These are phyloP conservation scores for Aleiodes sp. DNA, from an alignment of 1,140 invertebrate genomes.

Conservation along the genomic window DNA sequence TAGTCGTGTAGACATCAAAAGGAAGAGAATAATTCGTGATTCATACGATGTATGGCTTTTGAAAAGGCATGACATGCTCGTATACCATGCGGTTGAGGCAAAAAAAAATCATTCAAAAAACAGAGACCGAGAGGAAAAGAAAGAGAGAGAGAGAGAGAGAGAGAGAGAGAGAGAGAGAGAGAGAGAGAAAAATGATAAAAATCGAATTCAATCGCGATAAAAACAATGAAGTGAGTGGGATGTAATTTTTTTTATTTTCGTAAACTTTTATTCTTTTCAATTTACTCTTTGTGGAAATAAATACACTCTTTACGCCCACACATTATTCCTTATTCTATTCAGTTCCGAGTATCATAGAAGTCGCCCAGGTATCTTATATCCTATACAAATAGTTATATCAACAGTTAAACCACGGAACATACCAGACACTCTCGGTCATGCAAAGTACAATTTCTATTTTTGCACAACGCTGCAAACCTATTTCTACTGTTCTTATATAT, in stretches of 20 bases:
- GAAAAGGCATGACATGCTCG: neutral
- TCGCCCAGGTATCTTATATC: constrained; percentile 1
- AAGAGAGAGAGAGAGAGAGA: too few relatives aligned
- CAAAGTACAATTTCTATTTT: constrained; percentile 14
- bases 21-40: constrained; percentile 2
- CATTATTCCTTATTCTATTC: too few relatives aligned
- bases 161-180: too few relatives aligned
- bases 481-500: neutral
- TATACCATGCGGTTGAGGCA: too few relatives aligned
- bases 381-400: constrained; percentile 13
- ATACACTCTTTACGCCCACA: neutral
- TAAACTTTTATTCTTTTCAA: too few relatives aligned
- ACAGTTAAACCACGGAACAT: constrained; percentile 12
- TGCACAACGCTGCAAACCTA: neutral
- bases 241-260: too few relatives aligned
- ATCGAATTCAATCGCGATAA: too few relatives aligned
- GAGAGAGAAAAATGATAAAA: too few relatives aligned
- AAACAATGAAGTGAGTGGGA: too few relatives aligned
- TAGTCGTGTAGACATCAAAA: constrained; percentile 3
- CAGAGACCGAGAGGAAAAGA: too few relatives aligned
- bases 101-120: too few relatives aligned
- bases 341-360: neutral
- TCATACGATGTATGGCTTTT: neutral
- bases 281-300: too few relatives aligned
- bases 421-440: constrained; percentile 18